phyloP scores from a whole-genome alignment of 2,888 invertebrate species.

The Mythimna albipuncta region DNA sequence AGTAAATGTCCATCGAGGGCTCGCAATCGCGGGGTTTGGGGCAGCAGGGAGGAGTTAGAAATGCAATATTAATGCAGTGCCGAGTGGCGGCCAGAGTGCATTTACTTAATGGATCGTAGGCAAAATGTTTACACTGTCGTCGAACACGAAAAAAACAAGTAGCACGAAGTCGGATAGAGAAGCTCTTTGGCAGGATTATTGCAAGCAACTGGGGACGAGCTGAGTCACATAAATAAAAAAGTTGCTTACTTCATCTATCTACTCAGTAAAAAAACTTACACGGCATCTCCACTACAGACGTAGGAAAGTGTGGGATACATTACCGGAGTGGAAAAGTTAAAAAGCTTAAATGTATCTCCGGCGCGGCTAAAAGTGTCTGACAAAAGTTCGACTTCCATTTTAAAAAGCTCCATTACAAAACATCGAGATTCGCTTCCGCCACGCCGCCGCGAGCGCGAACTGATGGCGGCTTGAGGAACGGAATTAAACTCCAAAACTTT shows the following conservation, averaged over 20 bases:
- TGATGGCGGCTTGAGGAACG: constrained; percentile 82
- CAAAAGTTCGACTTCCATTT: constrained; percentile 91
- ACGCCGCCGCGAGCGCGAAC: constrained; percentile 83
- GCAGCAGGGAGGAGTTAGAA: constrained; percentile 82
- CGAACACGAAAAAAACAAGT: constrained; percentile 81
- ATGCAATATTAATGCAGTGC: constrained; percentile 92
- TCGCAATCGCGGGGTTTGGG: constrained; percentile 70
- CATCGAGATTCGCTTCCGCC: constrained; percentile 90
- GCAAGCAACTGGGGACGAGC: constrained; percentile 77
- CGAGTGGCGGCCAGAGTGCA: constrained; percentile 87
- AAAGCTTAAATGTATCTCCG: constrained; percentile 91
- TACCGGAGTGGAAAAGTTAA: constrained; percentile 91
- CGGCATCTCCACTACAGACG: constrained; percentile 85
- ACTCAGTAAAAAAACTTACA: constrained; percentile 80
- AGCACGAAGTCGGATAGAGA: constrained; percentile 77
- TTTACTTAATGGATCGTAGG: constrained; percentile 89
- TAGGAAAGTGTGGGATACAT: constrained; percentile 88
- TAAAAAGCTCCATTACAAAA: constrained; percentile 91
- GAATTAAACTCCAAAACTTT: constrained; percentile 88
- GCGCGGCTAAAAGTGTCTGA: constrained; percentile 91
- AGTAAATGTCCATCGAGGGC: constrained; percentile 69
- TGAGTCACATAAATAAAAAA: constrained; percentile 84
- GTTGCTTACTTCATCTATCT: constrained; percentile 79
- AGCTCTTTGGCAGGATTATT: constrained; percentile 85
- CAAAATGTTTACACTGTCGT: constrained; percentile 86